A percentile compares a stretch with the other conserved stretches of the same genome.
These are phyloP conservation scores for Clostera curtula DNA, from an alignment of 2,888 invertebrate species.

Conservation along the genomic window DNA sequence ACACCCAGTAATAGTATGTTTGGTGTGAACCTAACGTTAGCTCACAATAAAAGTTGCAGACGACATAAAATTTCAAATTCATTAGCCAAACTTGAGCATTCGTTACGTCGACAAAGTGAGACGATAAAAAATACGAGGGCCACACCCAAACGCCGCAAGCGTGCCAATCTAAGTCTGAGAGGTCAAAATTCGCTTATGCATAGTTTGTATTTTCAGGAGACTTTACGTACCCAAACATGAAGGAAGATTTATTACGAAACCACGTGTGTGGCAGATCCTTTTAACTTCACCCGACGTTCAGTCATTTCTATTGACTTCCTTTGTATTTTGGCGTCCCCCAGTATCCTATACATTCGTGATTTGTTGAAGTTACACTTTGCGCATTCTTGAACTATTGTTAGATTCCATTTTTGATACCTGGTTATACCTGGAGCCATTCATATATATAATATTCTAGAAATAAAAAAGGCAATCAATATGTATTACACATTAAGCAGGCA, in stretches of 20 bases:
- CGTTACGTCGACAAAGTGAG: slow-evolving; percentile 43
- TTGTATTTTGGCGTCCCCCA: slow-evolving; percentile 15
- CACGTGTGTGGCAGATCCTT: slow-evolving; percentile 48
- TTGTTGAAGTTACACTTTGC: no score
- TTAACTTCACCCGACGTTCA: slow-evolving; percentile 29
- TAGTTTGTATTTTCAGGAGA: slow-evolving; percentile 44
- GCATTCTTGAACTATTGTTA: no score
- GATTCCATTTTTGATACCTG: no score
- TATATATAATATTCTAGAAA: no score
- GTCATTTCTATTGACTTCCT: slow-evolving; percentile 33
- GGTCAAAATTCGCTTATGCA: slow-evolving; percentile 45
- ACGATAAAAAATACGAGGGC: slow-evolving; percentile 53
- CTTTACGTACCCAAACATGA: slow-evolving; percentile 62
- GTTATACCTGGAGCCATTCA: no score
- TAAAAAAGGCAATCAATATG: no score
- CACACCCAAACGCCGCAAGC: slow-evolving; percentile 47
- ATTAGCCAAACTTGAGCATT: slow-evolving; percentile 40
- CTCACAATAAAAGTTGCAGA: no score
- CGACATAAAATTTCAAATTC: no score
- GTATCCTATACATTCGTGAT: slow-evolving; percentile 5
- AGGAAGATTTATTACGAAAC: slow-evolving; percentile 59
- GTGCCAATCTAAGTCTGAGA: slow-evolving; percentile 44
- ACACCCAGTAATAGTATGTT: slow-evolving; percentile 11
- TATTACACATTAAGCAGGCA: no score
- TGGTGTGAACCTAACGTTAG: no score